phyloP scores from a whole-genome alignment of 30 jellyfish, hydroid and myxozoan genomes.

The Chironex yamaguchii region DNA sequence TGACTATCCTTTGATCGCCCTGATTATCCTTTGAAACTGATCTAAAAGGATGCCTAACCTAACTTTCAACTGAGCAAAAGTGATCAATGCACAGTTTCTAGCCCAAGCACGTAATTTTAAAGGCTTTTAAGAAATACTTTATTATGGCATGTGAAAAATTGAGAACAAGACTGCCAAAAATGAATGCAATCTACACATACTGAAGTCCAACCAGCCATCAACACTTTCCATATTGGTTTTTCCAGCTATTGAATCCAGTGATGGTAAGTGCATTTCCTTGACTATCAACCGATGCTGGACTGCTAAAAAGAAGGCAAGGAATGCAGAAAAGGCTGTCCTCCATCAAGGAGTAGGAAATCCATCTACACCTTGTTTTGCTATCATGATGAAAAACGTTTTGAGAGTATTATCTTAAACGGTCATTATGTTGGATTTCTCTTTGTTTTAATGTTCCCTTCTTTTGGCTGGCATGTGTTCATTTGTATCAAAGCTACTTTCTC shows the following conservation, averaged over 20 bases:
- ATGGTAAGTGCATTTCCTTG: conserved; percentile 58
- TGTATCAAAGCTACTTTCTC: conserved; percentile 42
- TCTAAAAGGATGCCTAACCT: too few relatives aligned
- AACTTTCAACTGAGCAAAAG: too few relatives aligned
- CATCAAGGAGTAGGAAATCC: conserved; percentile 60
- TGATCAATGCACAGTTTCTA: too few relatives aligned
- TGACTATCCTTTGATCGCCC: conserved; percentile 38
- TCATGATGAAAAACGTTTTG: conserved; percentile 52
- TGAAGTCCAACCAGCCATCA: conserved; percentile 42
- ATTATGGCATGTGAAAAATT: conserved; percentile 14
- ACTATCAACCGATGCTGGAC: conserved; percentile 34
- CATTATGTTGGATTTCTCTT: conserved; percentile 30
- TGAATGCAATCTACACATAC: conserved; percentile 68
- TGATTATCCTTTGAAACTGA: conserved; percentile 46
- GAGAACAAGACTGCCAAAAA: conserved; percentile 45
- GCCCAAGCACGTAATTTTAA: too few relatives aligned
- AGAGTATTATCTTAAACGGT: conserved; percentile 27
- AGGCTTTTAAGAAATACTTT: too few relatives aligned
- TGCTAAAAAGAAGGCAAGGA: conserved; percentile 47
- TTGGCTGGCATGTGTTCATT: conserved; percentile 58
- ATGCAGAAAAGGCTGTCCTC: conserved; percentile 53
- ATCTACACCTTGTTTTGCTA: conserved; percentile 56
- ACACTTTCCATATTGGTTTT: conserved; percentile 66
- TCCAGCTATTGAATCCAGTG: conserved; percentile 63
- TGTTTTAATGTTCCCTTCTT: conserved; percentile 33